Conservation (phyloP, 2,888 invertebrate genomes). For the Pollenia labialis region DNA sequence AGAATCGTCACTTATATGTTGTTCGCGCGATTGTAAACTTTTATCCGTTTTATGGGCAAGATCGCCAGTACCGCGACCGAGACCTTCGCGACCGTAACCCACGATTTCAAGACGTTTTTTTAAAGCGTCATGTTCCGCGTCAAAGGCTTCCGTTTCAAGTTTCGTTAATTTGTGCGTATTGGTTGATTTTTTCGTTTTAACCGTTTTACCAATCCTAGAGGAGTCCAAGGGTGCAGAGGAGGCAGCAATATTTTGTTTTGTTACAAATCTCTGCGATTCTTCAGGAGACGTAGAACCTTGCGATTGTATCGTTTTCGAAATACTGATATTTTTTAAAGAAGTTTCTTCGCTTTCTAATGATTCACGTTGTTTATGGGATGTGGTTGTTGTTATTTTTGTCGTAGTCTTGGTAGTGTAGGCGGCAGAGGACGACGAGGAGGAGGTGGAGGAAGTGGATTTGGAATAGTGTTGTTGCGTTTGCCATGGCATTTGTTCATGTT, state of each 20-base stretch:
- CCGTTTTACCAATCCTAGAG: constrained; percentile 67
- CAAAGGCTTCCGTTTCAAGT: constrained; percentile 29
- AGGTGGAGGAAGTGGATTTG: constrained; percentile 76
- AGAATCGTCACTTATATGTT: constrained; percentile 78
- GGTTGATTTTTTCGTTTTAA: constrained; percentile 34
- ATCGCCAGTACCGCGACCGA: constrained; percentile 61
- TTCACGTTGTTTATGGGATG: constrained; percentile 72
- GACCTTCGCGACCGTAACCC: constrained; percentile 70
- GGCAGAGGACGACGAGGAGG: constrained; percentile 75
- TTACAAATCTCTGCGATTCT: constrained; percentile 81
- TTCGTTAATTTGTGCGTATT: constrained; percentile 61
- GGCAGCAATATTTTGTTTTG: constrained; percentile 77
- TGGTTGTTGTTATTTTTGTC: constrained; percentile 76
- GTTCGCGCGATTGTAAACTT: constrained; percentile 20
- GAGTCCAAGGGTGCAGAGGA: constrained; percentile 51
- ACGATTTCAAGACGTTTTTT: constrained; percentile 71
- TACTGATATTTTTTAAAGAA: constrained; percentile 75
- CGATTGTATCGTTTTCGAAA: constrained; percentile 81
- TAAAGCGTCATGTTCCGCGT: constrained; percentile 50
- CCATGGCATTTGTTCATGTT: constrained; percentile 70
- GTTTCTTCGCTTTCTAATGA: constrained; percentile 64
- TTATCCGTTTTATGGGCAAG: constrained; percentile 50
- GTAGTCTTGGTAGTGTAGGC: constrained; percentile 81
- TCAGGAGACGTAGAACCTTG: constrained; percentile 80
- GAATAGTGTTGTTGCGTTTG: constrained; percentile 74